Percentiles rank a stretch among this genome's conserved stretches.
phyloP scores from a whole-genome alignment of 2,888 invertebrate genomes.

The Epirrhoe tristata region DNA sequence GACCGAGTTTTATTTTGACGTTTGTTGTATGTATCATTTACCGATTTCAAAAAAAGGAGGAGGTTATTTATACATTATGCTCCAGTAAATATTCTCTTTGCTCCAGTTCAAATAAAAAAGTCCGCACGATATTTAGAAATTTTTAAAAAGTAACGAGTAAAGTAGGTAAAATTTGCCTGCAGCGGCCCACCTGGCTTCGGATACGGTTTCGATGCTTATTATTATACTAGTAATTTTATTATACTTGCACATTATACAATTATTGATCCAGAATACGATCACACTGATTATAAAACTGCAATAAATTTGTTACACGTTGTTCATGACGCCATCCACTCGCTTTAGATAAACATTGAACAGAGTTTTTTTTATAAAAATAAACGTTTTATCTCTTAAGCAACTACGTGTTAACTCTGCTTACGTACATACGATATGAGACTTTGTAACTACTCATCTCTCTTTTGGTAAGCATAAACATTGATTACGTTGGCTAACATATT shows the following conservation, averaged over 20 bases:
- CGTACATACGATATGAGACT: slow-evolving; percentile 5
- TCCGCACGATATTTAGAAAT: too few species aligned
- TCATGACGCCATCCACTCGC: slow-evolving; percentile 12
- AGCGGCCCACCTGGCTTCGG: too few species aligned
- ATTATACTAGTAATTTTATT: background rate
- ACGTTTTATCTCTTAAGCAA: slow-evolving; percentile 19
- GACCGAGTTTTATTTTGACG: too few species aligned
- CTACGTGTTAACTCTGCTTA: slow-evolving; percentile 6
- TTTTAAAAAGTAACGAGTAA: too few species aligned
- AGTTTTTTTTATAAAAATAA: slow-evolving; percentile 15
- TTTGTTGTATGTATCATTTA: too few species aligned
- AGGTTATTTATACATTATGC: too few species aligned
- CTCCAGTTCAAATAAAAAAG: too few species aligned
- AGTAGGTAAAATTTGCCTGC: too few species aligned
- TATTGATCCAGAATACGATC: slow-evolving; percentile 7
- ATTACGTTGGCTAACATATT: background rate
- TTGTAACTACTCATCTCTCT: background rate
- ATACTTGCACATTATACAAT: background rate
- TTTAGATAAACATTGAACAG: slow-evolving; percentile 10
- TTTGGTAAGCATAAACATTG: background rate
- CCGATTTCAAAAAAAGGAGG: too few species aligned
- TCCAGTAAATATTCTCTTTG: too few species aligned
- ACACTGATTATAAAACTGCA: slow-evolving; percentile 18
- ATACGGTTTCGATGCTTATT: background rate
- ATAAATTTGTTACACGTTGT: slow-evolving; percentile 13